Conservation (phyloP, 2,888 invertebrate species). For the Amaurobius ferox region DNA sequence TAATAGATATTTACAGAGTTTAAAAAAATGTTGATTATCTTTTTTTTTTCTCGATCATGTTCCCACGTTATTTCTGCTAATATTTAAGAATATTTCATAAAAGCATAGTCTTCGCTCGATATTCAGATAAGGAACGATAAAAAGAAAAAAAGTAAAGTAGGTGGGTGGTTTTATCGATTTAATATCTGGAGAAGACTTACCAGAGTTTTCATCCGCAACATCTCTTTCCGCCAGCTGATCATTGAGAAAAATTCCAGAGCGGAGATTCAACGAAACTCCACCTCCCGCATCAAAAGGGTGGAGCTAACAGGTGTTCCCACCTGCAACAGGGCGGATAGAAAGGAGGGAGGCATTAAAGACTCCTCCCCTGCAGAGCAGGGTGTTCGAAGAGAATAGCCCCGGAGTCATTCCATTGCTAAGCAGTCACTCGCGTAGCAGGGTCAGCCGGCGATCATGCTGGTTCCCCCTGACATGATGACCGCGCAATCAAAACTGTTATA, state of each 20-base stretch:
- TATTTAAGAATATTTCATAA: not conserved
- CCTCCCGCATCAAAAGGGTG: conserved; percentile 33
- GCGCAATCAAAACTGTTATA: conserved; percentile 96
- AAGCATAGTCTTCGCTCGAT: not conserved
- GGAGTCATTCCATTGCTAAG: conserved; percentile 16
- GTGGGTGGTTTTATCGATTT: conserved; percentile 42
- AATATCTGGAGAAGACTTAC: conserved; percentile 40
- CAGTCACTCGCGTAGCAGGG: conserved; percentile 36
- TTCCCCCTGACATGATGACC: conserved; percentile 91
- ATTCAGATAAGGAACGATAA: not conserved
- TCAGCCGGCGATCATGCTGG: conserved; percentile 82
- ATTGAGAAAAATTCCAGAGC: conserved; percentile 34
- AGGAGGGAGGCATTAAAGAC: not conserved
- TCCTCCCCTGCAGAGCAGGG: conserved; percentile 21
- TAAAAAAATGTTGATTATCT: too few species aligned
- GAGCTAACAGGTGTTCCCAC: conserved; percentile 50
- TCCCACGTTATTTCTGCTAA: not conserved
- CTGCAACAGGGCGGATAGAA: conserved; percentile 2
- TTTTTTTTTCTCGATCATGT: not conserved
- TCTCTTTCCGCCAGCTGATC: conserved; percentile 30
- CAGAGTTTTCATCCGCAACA: conserved; percentile 20
- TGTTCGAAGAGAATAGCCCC: not conserved
- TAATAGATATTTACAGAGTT: too few species aligned
- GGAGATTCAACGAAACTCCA: conserved; percentile 20
- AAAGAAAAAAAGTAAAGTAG: not conserved